Base-by-base conservation (phyloP, 37 sponge, comb jelly and placozoan species). In the Cliona cf. orientalis region DNA sequence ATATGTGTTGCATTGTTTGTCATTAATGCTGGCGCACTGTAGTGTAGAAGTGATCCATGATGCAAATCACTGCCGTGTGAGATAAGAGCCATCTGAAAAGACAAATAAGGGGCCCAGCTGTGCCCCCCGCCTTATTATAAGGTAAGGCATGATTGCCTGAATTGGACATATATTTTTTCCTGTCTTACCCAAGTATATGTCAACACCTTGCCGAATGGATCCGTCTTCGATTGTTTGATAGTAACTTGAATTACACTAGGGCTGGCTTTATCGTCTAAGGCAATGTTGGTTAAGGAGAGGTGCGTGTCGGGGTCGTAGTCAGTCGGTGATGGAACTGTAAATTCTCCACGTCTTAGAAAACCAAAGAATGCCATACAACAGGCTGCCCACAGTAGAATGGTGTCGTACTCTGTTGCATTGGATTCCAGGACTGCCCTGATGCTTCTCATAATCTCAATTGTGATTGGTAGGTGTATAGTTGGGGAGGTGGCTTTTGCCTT, bases 201-300 rank as follows among this genome's bases (percentile, higher is more conserved):
- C 42, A 2, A 71, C 72, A 3, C 72, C 46, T 21, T 11, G 72
- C 2, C 72, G 72, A 42, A 71, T 26, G 43, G 72, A 46, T 71
- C 72, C 1, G 72, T 71, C 46, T 71, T 71, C 21, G 46, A 43
- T 9, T 71, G 72, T 46, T 71, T 71, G 40, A 71, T 41, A 14
- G 45, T 42, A 21, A 71, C 4, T 40, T 71, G 72, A 28, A 71
- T 12, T 2, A 71, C 4, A 6, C 46, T 43, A n/a, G 72, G 72
- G 6, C 25, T 2, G 72, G 1, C 2, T 2, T 45, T 23, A 21
- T 42, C 29, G 72, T 71, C 72, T 2, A 44, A 5, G 5, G 72
- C 72, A 22, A 71, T 3, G 46, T 71, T 46, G 1, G 3, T 21
- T 41, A 71, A 21, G 26, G 46, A n/a, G 3, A 71, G 32, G 46